These are phyloP conservation scores for Helicoverpa assulta DNA, from an alignment of 2,888 invertebrate species.

Conservation along the genomic window DNA sequence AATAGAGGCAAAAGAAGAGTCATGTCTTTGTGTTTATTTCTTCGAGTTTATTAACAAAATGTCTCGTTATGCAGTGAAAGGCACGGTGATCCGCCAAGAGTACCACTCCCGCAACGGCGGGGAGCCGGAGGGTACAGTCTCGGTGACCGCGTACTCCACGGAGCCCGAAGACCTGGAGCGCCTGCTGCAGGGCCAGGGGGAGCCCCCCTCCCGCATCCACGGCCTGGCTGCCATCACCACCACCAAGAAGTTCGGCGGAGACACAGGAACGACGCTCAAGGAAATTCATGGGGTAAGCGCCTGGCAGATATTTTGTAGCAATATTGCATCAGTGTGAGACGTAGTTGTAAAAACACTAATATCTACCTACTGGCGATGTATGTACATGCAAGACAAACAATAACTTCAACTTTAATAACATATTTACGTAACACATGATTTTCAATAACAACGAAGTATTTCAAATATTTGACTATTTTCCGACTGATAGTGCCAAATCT, in stretches of 20 bases:
- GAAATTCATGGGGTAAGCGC: constrained; percentile 80
- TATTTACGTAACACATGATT: too few species aligned
- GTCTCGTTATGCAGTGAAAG: constrained; percentile 90
- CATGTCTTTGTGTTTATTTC: background rate
- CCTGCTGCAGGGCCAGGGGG: constrained; percentile 80
- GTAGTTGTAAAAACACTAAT: background rate
- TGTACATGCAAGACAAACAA: too few species aligned
- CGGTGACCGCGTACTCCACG: constrained; percentile 93
- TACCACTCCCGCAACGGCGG: constrained; percentile 93
- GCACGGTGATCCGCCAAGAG: constrained; percentile 92
- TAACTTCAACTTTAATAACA: too few species aligned
- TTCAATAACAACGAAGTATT: background rate
- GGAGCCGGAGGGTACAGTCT: constrained; percentile 92
- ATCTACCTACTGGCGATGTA: background rate
- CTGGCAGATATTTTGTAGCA: constrained; percentile 27
- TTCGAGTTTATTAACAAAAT: background rate
- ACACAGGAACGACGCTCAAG: constrained; percentile 79
- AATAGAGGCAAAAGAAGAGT: background rate
- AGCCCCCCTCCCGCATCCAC: constrained; percentile 81
- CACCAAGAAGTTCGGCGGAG: constrained; percentile 85
- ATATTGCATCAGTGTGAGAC: background rate
- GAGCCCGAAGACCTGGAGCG: constrained; percentile 90
- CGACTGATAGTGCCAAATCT: constrained; percentile 5
- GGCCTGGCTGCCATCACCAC: constrained; percentile 87
- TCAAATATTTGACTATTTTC: background rate